Evolutionary conservation across 2,113 vertebrate species (phyloP), one percentile per base, ranked within the genome.

Genomic region (Vidua macroura): DNA sequence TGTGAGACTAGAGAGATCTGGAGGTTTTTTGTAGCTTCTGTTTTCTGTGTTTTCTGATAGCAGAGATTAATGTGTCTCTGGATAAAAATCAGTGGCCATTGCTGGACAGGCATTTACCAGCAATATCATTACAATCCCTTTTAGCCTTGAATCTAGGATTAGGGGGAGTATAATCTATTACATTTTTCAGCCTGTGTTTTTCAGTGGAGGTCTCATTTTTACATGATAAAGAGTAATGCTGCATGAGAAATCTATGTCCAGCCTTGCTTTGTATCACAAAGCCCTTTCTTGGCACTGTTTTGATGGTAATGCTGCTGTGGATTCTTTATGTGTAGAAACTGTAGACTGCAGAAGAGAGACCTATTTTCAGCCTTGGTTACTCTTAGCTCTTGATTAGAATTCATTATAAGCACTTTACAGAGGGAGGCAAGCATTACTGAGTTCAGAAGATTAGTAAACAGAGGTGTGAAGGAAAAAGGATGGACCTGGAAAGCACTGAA

Each of bases 141-240:
- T 83, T 90, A 48, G 25, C 46, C 15, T 74, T 62, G 59, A 87
- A 62, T 89, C 16, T 52, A 92, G 82, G 75, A 80, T 89, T 55
- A 69, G 75, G 22, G 17, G 30, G 10, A 73, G 33, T 87, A 44
- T 53, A 82, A 59, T 72, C 49, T 25, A 31, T 82, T 82, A 69
- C 21, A 25, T 84, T 87, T 90, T 87, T 79, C 67, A 66, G 30
- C 46, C 55, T 62, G 1, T 15, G 37, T 91, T 72, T 90, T 55
- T 85, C 24, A 41, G 41, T 24, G 19, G 5, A 56, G 39, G 8
- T 79, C 72, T 91, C 25, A n/a, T 88, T 91, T 91, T 77, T 69
- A 10, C 59, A 19, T 66, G 41, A 58, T 68, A 39, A 83, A 62
- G 41, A 41, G 19, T 78, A 77, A 66, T 73, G 35, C 77, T 84